phyloP scores from a whole-genome alignment of 2,888 invertebrate genomes.

The Yponomeuta evonymella region DNA sequence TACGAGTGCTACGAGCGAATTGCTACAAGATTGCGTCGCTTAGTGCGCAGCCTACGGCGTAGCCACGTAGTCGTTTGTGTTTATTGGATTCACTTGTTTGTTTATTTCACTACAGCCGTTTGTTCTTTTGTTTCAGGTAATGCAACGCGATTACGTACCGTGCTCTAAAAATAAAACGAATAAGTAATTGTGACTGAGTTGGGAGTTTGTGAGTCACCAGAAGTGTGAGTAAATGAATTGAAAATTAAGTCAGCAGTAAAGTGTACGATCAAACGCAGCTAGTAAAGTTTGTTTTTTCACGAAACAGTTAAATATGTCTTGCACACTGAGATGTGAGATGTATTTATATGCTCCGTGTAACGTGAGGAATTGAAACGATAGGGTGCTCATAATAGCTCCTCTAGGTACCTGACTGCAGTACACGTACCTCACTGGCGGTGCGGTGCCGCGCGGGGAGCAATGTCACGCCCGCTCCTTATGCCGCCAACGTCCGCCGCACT shows the following conservation, averaged over 20 bases:
- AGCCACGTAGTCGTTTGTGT: not conserved
- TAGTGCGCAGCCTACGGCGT: not conserved
- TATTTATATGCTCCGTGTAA: not conserved
- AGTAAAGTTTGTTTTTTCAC: not conserved
- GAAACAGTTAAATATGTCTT: not conserved
- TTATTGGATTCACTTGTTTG: not conserved
- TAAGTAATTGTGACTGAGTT: not conserved
- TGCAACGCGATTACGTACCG: not conserved
- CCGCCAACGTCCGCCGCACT: no score
- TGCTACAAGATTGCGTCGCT: not conserved
- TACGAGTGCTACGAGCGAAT: constrained; percentile 4
- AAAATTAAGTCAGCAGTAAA: not conserved
- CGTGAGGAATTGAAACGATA: no score
- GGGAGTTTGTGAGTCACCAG: not conserved
- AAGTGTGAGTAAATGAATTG: not conserved
- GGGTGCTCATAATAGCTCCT: no score
- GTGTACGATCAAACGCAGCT: not conserved
- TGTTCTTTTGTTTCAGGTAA: not conserved
- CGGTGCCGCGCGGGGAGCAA: constrained; percentile 13
- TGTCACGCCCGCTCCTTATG: constrained; percentile 6
- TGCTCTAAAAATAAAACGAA: not conserved
- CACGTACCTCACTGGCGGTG: no score
- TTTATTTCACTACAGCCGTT: not conserved
- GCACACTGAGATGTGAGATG: not conserved
- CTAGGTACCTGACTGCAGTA: no score